These are phyloP conservation scores for Bufo bufo DNA, from an alignment of 2,113 vertebrate species.

Conservation along the genomic window DNA sequence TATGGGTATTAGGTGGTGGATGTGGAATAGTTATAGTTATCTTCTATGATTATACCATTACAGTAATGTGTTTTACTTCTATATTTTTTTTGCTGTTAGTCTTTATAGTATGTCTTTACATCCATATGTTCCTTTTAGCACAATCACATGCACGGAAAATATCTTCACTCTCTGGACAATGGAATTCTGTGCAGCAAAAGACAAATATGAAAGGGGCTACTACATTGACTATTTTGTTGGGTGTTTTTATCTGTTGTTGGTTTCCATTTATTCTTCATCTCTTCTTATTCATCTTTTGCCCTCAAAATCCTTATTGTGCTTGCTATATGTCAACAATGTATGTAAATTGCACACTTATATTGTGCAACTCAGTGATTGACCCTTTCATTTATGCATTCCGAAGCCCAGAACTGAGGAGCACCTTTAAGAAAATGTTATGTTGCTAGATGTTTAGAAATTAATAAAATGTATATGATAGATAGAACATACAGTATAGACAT, in stretches of 20 bases:
- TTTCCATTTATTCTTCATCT: slow-evolving; percentile 90
- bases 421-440: slow-evolving; percentile 85
- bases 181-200: slow-evolving; percentile 64
- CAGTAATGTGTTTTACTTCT: slow-evolving; percentile 81
- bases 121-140: slow-evolving; percentile 92
- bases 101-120: slow-evolving; percentile 86
- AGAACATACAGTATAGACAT: not conserved
- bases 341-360: slow-evolving; percentile 84
- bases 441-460: slow-evolving; percentile 60
- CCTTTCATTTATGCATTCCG: slow-evolving; percentile 95
- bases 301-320: slow-evolving; percentile 89
- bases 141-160: slow-evolving; percentile 85
- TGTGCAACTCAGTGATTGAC: slow-evolving; percentile 89
- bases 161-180: slow-evolving; percentile 69
- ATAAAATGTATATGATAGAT: slow-evolving; percentile 53
- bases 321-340: slow-evolving; percentile 93
- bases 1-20: slow-evolving; percentile 82
- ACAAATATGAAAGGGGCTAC: slow-evolving; percentile 83
- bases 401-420: slow-evolving; percentile 82
- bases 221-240: slow-evolving; percentile 90
- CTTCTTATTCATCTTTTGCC: slow-evolving; percentile 85
- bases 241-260: slow-evolving; percentile 91
- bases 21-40: slow-evolving; percentile 79
- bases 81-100: slow-evolving; percentile 83
- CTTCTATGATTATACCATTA: slow-evolving; percentile 78